Evolutionary conservation across 2,888 invertebrate genomes (phyloP).

Genomic region (Endomychus coccineus): DNA sequence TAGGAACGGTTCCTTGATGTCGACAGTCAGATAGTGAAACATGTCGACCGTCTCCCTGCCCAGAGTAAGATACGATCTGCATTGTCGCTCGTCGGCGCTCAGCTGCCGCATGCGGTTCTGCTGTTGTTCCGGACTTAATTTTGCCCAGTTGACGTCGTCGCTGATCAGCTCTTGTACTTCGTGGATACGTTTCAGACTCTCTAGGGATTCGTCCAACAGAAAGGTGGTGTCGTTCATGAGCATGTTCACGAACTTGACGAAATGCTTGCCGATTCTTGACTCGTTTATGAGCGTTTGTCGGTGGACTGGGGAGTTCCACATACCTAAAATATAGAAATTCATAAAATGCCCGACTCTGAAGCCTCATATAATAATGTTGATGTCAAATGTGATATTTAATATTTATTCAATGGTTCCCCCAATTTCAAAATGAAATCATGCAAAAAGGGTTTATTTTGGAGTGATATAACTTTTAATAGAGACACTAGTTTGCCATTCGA

Average conservation of each 20-base stretch:
- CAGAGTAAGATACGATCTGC: constrained; percentile 82
- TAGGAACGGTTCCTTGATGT: constrained; percentile 92
- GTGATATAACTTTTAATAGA: no score
- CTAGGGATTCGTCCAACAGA: constrained; percentile 89
- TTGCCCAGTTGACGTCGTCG: constrained; percentile 59
- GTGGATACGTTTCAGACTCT: constrained; percentile 81
- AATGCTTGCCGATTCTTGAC: constrained; percentile 84
- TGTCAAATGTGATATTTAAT: no score
- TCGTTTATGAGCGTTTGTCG: constrained; percentile 81
- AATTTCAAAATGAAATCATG: no score
- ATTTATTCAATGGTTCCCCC: no score
- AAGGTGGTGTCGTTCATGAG: constrained; percentile 98
- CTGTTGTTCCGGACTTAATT: constrained; percentile 59
- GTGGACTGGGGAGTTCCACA: constrained; percentile 91
- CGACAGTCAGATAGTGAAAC: constrained; percentile 92
- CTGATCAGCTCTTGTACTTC: constrained; percentile 81
- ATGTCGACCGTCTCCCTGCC: constrained; percentile 96
- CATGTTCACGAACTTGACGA: constrained; percentile 96
- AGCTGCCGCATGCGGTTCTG: constrained; percentile 72
- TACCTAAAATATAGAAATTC: no score
- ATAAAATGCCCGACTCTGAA: no score
- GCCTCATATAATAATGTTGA: no score
- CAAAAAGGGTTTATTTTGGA: no score
- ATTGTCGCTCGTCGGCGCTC: constrained; percentile 77
- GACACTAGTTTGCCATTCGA: no score